Evolutionary conservation across 30 jellyfish, hydroid and myxozoan genomes (phyloP).

Genomic region (Aurelia sp.): DNA sequence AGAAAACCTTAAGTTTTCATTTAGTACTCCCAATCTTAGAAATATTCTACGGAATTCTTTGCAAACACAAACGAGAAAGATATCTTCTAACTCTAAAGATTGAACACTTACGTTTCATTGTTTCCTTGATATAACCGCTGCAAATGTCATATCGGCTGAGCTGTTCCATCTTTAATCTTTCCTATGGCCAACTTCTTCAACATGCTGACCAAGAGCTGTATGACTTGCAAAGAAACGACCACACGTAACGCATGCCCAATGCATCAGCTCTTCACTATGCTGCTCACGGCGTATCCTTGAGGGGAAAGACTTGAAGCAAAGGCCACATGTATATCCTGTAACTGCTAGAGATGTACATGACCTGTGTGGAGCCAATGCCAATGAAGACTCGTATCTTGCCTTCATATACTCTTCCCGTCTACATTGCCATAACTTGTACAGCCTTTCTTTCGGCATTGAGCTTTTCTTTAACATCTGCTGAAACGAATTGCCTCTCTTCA

Average conservation of each 20-base stretch:
- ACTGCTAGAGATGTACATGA: constrained; percentile 17
- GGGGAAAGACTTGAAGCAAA: constrained; percentile 65
- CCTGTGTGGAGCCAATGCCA: not conserved
- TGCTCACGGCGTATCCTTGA: constrained; percentile 62
- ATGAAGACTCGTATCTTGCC: constrained; percentile 8
- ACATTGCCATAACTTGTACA: constrained; percentile 51
- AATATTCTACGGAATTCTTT: too few relatives aligned
- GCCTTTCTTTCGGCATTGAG: constrained; percentile 35
- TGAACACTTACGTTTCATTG: too few relatives aligned
- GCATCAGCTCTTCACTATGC: constrained; percentile 75
- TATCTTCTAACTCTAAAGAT: too few relatives aligned
- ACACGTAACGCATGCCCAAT: constrained; percentile 76
- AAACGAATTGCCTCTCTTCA: not conserved
- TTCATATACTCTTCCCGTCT: constrained; percentile 62
- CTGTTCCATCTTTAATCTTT: constrained; percentile 26
- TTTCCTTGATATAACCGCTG: too few relatives aligned
- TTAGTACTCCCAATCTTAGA: too few relatives aligned
- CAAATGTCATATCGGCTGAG: too few relatives aligned
- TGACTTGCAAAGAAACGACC: constrained; percentile 72
- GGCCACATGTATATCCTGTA: constrained; percentile 72
- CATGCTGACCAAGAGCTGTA: constrained; percentile 72
- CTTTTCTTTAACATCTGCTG: not conserved
- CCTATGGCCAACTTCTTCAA: constrained; percentile 61
- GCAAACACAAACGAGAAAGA: too few relatives aligned
- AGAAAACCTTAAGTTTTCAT: too few relatives aligned